A percentile compares a stretch with the other conserved stretches of the same genome.
Evolutionary conservation across 2,888 invertebrate genomes (phyloP).

Genomic region (Hypselothyrea guttata): DNA sequence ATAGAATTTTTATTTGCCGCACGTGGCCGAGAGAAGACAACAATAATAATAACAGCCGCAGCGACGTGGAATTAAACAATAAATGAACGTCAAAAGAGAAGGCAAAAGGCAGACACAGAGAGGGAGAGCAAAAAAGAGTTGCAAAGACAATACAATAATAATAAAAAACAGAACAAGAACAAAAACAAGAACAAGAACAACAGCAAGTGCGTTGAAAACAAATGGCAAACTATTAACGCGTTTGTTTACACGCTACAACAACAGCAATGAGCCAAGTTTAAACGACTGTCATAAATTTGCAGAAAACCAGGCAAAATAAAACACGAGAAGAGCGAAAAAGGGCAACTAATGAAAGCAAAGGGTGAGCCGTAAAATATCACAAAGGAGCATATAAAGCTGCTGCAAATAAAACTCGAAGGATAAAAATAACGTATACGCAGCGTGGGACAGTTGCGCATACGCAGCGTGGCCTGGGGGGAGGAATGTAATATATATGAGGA

Average conservation of each 20-base stretch:
- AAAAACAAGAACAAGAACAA: conserved; percentile 27
- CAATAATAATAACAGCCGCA: conserved; percentile 13
- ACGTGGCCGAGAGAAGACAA: conserved; percentile 38
- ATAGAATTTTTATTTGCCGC: conserved; percentile 69
- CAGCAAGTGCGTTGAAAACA: conserved; percentile 48
- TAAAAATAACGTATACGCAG: background rate
- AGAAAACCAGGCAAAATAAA: conserved; percentile 40
- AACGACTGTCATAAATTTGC: conserved; percentile 61
- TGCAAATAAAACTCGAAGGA: background rate
- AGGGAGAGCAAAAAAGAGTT: conserved; percentile 41
- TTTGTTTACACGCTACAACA: conserved; percentile 62
- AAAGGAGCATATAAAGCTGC: conserved; percentile 22
- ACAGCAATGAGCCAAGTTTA: conserved; percentile 33
- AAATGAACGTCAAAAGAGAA: conserved; percentile 45
- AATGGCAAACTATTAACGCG: conserved; percentile 71
- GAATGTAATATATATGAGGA: no score
- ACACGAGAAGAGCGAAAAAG: conserved; percentile 8
- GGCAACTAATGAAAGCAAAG: conserved; percentile 18
- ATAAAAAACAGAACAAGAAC: conserved; percentile 19
- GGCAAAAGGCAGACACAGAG: no score
- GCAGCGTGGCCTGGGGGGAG: conserved; percentile 9
- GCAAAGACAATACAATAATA: conserved; percentile 33
- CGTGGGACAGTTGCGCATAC: conserved; percentile 33
- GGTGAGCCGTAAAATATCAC: conserved; percentile 1
- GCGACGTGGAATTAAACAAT: conserved; percentile 55